Percentiles rank a stretch among this genome's conserved stretches.
phyloP scores from a whole-genome alignment of 2,113 vertebrate species.

The Campylorhamphus procurvoides region DNA sequence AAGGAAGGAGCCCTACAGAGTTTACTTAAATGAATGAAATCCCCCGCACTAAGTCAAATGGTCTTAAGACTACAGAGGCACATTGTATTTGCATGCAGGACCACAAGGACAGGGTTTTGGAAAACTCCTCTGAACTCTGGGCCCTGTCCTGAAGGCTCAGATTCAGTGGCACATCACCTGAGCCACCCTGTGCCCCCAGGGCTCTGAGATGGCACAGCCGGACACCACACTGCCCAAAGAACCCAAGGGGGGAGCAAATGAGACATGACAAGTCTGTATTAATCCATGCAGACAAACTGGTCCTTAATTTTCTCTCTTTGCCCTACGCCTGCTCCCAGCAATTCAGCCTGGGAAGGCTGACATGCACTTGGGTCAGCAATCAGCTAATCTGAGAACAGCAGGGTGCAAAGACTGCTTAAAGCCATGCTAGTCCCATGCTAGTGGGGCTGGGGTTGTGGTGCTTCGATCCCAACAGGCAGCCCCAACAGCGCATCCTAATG shows the following conservation, averaged over 20 bases:
- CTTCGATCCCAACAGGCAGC: background rate
- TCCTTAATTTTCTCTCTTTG: background rate
- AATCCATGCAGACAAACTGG: background rate
- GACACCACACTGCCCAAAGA: accelerated
- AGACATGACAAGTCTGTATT: background rate
- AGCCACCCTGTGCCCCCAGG: background rate
- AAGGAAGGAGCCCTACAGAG: background rate
- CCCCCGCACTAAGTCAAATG: background rate
- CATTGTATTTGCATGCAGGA: accelerated
- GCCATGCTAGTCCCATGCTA: accelerated
- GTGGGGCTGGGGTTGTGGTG: accelerated
- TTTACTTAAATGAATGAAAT: background rate
- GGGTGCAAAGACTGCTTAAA: background rate
- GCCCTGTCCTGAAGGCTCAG: accelerated
- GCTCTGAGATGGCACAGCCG: background rate
- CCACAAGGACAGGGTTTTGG: accelerated
- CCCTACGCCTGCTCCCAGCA: background rate
- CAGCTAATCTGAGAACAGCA: background rate
- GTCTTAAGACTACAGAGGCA: background rate
- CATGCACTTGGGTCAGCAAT: background rate
- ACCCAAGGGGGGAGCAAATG: background rate
- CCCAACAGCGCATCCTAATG: background rate
- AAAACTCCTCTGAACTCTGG: background rate
- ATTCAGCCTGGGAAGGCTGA: background rate
- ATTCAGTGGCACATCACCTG: background rate